Percentiles rank a stretch among this genome's conserved stretches.
These are phyloP conservation scores for Periparus ater DNA, from an alignment of 2,797 vertebrate genomes.

Conservation along the genomic window DNA sequence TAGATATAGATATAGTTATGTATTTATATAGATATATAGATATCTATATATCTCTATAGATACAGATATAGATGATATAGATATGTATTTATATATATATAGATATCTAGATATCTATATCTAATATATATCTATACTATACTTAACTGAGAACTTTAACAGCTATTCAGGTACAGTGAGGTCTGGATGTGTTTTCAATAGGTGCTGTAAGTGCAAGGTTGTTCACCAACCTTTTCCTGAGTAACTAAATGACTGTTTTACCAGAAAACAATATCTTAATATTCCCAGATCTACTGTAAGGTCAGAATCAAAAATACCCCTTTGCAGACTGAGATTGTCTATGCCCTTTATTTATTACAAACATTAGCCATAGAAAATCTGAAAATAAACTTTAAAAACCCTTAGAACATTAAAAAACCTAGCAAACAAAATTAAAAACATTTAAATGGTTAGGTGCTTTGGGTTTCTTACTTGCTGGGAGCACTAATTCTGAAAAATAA, in stretches of 20 bases:
- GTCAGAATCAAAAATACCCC: not conserved
- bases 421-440: accelerated
- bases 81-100: no score
- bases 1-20: no score
- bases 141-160: not conserved
- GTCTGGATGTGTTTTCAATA: not conserved
- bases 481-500: not conserved
- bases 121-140: no score
- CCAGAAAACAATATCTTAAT: not conserved
- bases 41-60: no score
- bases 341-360: not conserved
- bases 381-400: not conserved
- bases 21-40: no score
- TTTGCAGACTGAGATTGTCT: not conserved
- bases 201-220: not conserved
- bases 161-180: not conserved
- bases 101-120: no score
- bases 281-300: not conserved
- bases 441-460: not conserved
- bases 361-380: not conserved
- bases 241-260: not conserved
- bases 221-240: not conserved
- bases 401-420: not conserved
- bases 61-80: no score
- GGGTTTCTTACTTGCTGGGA: not conserved